Base-by-base conservation (phyloP, 2,888 invertebrate species). In the Cephus spinipes region DNA sequence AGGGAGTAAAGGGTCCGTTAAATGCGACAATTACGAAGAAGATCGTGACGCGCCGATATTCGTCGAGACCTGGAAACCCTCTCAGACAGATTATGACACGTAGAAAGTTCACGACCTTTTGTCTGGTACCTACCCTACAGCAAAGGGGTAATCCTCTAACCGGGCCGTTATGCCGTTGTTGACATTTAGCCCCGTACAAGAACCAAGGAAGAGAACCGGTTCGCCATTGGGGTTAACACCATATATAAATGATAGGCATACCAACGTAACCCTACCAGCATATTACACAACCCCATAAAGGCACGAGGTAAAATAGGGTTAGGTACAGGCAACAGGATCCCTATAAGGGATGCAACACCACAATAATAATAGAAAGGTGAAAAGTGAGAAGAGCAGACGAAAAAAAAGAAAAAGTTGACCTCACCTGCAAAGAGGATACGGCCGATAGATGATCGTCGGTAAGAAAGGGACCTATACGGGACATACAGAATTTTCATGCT, bases 91-190 rank as follows among this genome's bases (percentile, higher is more conserved):
- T 89, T 89, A 89, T 87, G 86, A 88, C 88, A 86, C 89, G 87
- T 83, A 83, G 83, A 89, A 89, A 89, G 89, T 89, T 89, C 89
- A 87, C 89, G 89, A 89, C 89, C 89, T 89, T 89, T 89, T 86
- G 87, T 87, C 86, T 84, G 87, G 82, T 83, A 85, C 85, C 86
- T 86, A 86, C 76, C 88, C 86, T 82, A 83, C 78, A 68, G 78
- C 77, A 75, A 77, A 73, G 80, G 77, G 78, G 78, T 85, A 85
- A 87, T 86, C 87, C 87, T 85, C 85, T 85, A 86, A 85, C 85
- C 84, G 81, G 83, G 83, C 84, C 85, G 77, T 88, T 87, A 89
- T 81, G 86, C 84, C 85, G 87, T 83, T 87, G 90, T 90, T 90
- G 90, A 90, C 90, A 90, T 89, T 90, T 89, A 71, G 71, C 71